phyloP scores from a whole-genome alignment of 2,113 vertebrate genomes.

The Corythaixoides concolor region DNA sequence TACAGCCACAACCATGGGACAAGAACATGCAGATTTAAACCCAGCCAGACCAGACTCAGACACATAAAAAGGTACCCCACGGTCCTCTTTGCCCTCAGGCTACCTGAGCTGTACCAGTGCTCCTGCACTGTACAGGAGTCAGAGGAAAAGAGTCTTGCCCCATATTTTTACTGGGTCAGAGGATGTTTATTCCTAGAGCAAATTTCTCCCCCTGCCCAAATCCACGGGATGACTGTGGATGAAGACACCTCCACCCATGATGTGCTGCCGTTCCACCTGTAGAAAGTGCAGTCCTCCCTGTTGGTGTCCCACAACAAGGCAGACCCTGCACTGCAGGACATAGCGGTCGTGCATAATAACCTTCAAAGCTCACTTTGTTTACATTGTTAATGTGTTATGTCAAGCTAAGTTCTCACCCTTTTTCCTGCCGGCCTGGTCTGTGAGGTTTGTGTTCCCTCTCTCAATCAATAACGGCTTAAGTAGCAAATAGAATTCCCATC shows the following conservation, averaged over 20 bases:
- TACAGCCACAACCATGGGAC: accelerated
- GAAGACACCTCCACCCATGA: neutral
- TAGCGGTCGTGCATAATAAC: neutral
- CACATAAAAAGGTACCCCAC: neutral
- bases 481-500: neutral
- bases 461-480: slow-evolving; percentile 66
- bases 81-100: neutral
- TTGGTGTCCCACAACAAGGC: neutral
- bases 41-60: neutral
- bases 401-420: slow-evolving; percentile 57
- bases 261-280: neutral
- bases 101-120: neutral
- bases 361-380: slow-evolving; percentile 42
- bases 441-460: slow-evolving; percentile 52
- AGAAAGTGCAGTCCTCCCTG: neutral
- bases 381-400: slow-evolving; percentile 18
- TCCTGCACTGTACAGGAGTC: neutral
- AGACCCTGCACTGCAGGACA: neutral
- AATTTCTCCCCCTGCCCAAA: neutral
- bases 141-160: neutral
- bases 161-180: neutral
- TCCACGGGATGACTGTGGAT: neutral
- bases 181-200: neutral
- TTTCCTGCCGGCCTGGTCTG: slow-evolving; percentile 27
- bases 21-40: neutral